phyloP scores from a whole-genome alignment of 2,888 invertebrate genomes.

The Dyspetes luteomarginatus region DNA sequence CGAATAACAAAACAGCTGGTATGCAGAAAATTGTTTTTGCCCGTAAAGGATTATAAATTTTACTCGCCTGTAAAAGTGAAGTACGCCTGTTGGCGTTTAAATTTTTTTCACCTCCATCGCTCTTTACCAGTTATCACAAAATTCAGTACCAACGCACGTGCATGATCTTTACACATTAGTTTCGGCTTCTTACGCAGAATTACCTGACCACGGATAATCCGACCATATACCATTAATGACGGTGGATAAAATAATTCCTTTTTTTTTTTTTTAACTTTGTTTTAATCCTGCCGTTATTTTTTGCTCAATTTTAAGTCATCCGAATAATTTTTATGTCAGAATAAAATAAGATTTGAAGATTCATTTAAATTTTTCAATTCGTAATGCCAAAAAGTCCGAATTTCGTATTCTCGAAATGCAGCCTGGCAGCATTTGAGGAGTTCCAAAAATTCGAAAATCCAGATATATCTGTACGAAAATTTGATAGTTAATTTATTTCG shows the following conservation, averaged over 20 bases:
- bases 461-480: not conserved
- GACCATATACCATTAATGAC: not conserved
- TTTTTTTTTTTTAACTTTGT: not conserved
- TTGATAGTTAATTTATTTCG: not conserved
- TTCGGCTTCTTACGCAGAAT: slow-evolving; percentile 63
- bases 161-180: slow-evolving; percentile 62
- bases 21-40: slow-evolving; percentile 9
- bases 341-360: no score
- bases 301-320: no score
- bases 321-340: no score
- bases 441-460: not conserved
- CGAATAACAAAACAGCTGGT: slow-evolving; percentile 17
- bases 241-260: slow-evolving; percentile 5
- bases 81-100: slow-evolving; percentile 53
- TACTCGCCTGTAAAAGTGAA: slow-evolving; percentile 8
- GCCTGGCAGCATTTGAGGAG: no score
- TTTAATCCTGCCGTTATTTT: no score
- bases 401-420: no score
- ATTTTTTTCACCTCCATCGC: slow-evolving; percentile 39
- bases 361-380: no score
- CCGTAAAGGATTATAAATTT: not conserved
- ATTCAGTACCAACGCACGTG: slow-evolving; percentile 28
- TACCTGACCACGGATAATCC: slow-evolving; percentile 29
- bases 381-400: no score
- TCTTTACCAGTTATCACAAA: slow-evolving; percentile 48